Evolutionary conservation across 2,888 invertebrate genomes (phyloP).

Genomic region (Chrysotoxum bicinctum): DNA sequence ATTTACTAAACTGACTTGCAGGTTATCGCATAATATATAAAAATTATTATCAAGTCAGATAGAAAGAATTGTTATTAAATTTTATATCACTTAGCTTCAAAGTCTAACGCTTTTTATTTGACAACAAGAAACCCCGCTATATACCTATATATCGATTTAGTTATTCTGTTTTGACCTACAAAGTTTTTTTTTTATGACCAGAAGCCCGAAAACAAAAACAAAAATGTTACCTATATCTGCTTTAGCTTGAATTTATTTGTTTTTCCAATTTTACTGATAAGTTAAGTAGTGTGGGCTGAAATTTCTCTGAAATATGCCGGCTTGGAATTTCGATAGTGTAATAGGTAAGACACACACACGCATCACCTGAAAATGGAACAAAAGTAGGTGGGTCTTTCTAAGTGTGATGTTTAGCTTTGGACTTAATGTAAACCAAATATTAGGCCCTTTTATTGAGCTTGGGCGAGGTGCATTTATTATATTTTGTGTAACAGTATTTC

Average conservation of each 20-base stretch:
- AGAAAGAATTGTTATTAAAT: slow-evolving; percentile 9
- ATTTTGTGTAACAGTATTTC: neutral
- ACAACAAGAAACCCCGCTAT: neutral
- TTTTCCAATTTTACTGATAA: slow-evolving; percentile 29
- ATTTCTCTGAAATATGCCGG: slow-evolving; percentile 35
- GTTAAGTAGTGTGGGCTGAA: slow-evolving; percentile 23
- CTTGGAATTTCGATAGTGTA: slow-evolving; percentile 3
- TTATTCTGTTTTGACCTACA: slow-evolving; percentile 1
- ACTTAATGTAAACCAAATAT: slow-evolving; percentile 1
- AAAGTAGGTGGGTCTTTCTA: slow-evolving; percentile 25
- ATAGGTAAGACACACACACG: neutral
- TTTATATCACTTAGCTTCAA: neutral
- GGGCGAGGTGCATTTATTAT: neutral
- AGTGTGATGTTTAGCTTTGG: slow-evolving; percentile 2
- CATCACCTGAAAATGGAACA: neutral
- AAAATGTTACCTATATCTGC: neutral
- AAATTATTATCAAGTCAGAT: neutral
- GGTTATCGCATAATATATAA: neutral
- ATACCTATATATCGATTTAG: neutral
- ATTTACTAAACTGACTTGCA: neutral
- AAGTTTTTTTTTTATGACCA: slow-evolving; percentile 22
- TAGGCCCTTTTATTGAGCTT: slow-evolving; percentile 17
- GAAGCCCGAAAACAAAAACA: slow-evolving; percentile 1
- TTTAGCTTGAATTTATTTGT: slow-evolving; percentile 19
- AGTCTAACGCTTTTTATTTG: neutral